A percentile compares a stretch with the other conserved stretches of the same genome.
These are phyloP conservation scores for Callosobruchus maculatus DNA, from an alignment of 2,888 invertebrate species.

Conservation along the genomic window DNA sequence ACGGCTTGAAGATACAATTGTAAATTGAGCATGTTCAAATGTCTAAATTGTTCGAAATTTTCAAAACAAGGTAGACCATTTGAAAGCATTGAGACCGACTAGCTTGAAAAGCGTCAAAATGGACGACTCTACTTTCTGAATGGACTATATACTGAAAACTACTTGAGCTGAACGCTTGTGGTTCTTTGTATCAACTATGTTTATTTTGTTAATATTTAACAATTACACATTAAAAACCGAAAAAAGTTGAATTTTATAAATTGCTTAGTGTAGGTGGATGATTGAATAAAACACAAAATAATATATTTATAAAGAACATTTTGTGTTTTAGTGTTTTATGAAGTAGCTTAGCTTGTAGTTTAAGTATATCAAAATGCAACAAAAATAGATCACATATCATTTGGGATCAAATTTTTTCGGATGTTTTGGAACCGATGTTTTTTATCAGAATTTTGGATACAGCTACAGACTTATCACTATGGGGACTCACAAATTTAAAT, in stretches of 20 bases:
- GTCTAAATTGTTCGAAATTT: too few relatives aligned
- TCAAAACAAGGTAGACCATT: too few relatives aligned
- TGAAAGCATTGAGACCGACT: too few relatives aligned
- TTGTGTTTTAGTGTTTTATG: constrained; percentile 19
- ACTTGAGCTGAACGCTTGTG: not conserved
- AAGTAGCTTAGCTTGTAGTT: not conserved
- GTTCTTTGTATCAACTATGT: not conserved
- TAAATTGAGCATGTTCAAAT: too few relatives aligned
- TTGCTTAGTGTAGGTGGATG: constrained; percentile 7
- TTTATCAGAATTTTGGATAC: not conserved
- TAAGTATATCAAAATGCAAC: not conserved
- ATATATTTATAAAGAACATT: constrained; percentile 24
- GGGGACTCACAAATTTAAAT: too few relatives aligned
- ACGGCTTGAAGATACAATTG: too few relatives aligned
- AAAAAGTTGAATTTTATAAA: constrained; percentile 13
- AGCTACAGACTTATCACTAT: not conserved
- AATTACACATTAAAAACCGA: constrained; percentile 6
- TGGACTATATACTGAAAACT: not conserved
- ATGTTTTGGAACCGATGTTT: not conserved
- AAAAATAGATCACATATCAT: not conserved
- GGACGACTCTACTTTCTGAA: not conserved
- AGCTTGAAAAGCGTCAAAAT: not conserved
- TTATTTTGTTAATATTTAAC: constrained; percentile 15
- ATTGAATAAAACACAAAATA: constrained; percentile 18
- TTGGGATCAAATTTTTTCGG: not conserved